These are phyloP conservation scores for Thalassophryne amazonica DNA, from an alignment of 2,797 vertebrate species.

Conservation along the genomic window DNA sequence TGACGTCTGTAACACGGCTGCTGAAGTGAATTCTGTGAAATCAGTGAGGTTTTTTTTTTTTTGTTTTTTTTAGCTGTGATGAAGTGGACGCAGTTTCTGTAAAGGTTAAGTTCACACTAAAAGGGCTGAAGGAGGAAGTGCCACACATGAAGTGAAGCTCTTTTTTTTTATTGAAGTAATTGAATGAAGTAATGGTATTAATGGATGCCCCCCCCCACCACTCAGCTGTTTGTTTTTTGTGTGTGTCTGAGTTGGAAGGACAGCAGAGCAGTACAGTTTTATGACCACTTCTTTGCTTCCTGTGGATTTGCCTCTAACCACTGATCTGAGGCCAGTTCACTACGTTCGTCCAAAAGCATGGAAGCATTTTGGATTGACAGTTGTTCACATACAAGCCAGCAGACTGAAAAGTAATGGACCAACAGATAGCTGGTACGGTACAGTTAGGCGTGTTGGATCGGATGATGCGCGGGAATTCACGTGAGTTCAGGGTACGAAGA, in stretches of 20 bases:
- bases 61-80: not conserved
- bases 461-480: not conserved
- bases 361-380: not conserved
- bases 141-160: constrained; percentile 3
- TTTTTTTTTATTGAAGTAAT: constrained; percentile 4
- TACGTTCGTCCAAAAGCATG: not conserved
- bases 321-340: constrained; percentile 1
- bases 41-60: constrained; percentile 48
- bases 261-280: not conserved
- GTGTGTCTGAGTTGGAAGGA: not conserved
- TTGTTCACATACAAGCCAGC: not conserved
- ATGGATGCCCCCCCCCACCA: constrained; percentile 16
- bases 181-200: constrained; percentile 1
- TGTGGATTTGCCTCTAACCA: not conserved
- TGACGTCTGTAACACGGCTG: not conserved
- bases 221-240: not conserved
- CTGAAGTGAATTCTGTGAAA: constrained; percentile 15
- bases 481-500: constrained; percentile 42
- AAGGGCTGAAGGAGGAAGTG: not conserved
- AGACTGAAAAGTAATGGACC: constrained; percentile 5
- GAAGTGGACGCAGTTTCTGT: not conserved
- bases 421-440: constrained; percentile 44
- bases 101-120: constrained; percentile 1
- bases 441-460: constrained; percentile 15
- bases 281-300: constrained; percentile 6